These are phyloP conservation scores for Hippocampus barbouri DNA, from an alignment of 2,113 vertebrate species.

Conservation along the genomic window DNA sequence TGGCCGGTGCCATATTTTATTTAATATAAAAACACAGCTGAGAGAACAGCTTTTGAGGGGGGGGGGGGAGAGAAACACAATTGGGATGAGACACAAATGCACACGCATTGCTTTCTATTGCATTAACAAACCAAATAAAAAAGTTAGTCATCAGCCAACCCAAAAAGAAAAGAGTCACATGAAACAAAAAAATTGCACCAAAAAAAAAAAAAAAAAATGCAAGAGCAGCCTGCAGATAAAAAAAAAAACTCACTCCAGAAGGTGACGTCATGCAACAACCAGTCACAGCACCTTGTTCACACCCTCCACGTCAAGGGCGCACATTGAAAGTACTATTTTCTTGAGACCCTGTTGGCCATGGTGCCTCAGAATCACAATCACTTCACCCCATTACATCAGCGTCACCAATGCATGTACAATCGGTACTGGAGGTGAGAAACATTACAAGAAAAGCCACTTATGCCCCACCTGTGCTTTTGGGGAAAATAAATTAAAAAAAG, in stretches of 20 bases:
- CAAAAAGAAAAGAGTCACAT: conserved; percentile 5
- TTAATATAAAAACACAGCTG: not conserved
- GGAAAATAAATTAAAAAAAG: not conserved
- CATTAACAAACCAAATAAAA: conserved; percentile 22
- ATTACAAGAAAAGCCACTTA: not conserved
- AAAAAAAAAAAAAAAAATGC: conserved; percentile 14
- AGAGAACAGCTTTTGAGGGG: conserved; percentile 10
- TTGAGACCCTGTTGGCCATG: not conserved
- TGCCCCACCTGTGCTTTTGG: not conserved
- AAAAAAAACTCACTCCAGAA: conserved; percentile 34
- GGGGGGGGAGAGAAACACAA: conserved; percentile 26
- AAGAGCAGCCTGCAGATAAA: conserved; percentile 28
- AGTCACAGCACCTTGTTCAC: conserved; percentile 11
- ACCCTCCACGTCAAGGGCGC: not conserved
- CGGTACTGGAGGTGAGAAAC: not conserved
- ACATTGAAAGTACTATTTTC: not conserved
- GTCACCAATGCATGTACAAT: too few species aligned
- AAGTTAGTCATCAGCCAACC: conserved; percentile 19
- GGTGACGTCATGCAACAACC: conserved; percentile 42
- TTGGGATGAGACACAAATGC: conserved; percentile 29
- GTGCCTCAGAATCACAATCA: not conserved
- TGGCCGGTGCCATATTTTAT: not conserved
- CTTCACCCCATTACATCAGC: too few species aligned
- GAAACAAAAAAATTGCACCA: conserved; percentile 14
- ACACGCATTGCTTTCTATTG: not conserved